Evolutionary conservation across 2,797 vertebrate species (phyloP).

Genomic region (Limnodromus scolopaceus): DNA sequence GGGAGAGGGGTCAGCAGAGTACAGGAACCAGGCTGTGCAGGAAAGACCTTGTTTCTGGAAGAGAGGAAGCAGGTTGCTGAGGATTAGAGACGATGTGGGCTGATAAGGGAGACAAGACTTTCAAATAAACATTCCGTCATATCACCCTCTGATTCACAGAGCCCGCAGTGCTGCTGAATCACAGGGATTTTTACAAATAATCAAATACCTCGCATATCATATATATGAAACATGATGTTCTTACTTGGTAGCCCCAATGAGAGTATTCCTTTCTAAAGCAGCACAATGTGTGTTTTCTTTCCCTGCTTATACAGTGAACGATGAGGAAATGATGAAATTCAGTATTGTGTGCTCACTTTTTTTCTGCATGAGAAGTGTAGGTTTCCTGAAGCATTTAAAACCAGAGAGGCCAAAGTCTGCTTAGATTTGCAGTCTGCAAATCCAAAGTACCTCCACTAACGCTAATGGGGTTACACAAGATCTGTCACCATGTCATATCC

Average conservation of each 20-base stretch:
- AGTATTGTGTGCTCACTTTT: not conserved
- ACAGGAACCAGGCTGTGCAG: not conserved
- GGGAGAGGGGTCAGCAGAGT: not conserved
- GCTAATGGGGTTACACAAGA: not conserved
- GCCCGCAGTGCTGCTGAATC: conserved; percentile 16
- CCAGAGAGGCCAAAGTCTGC: not conserved
- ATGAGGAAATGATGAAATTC: conserved; percentile 44
- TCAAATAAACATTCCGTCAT: conserved; percentile 48
- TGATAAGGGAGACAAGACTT: conserved; percentile 36
- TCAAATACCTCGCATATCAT: conserved; percentile 33
- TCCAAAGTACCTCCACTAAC: not conserved
- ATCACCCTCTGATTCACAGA: conserved; percentile 29
- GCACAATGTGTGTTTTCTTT: conserved; percentile 30
- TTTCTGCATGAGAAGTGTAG: not conserved
- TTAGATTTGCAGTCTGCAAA: not conserved
- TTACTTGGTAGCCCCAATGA: not conserved
- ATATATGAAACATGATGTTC: conserved; percentile 22
- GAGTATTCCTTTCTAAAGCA: not conserved
- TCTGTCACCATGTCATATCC: not conserved
- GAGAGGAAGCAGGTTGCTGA: conserved; percentile 13
- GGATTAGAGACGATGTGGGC: not conserved
- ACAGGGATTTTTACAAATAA: conserved; percentile 56
- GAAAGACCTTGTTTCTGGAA: conserved; percentile 14
- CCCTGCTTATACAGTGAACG: conserved; percentile 11
- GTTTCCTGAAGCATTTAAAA: conserved; percentile 28